Percentiles rank a stretch among this genome's conserved stretches.
Conservation (phyloP, 2,888 invertebrate species). For the Bimastos eiseni region DNA sequence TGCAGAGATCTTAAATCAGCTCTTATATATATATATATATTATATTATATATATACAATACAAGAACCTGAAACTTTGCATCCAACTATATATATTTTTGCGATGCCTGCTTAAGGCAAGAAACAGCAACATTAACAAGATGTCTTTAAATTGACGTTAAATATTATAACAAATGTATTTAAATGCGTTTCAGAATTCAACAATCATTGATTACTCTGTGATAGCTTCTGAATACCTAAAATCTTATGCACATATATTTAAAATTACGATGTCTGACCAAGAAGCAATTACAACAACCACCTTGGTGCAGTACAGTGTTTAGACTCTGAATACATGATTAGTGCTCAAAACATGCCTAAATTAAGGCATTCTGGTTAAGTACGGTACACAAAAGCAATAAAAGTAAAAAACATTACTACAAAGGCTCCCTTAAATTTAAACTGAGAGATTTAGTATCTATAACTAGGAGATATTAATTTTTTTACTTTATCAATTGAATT, state of each 20-base stretch:
- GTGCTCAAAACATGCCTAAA: not conserved
- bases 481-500: not conserved
- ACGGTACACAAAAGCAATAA: not conserved
- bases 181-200: not conserved
- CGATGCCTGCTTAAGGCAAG: not conserved
- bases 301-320: not conserved
- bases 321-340: not conserved
- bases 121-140: not conserved
- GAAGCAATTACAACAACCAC: not conserved
- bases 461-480: not conserved
- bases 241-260: too few relatives aligned
- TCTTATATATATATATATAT: not conserved
- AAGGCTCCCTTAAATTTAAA: not conserved
- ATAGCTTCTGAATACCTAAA: not conserved
- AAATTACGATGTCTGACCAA: too few relatives aligned
- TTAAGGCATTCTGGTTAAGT: not conserved
- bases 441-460: not conserved
- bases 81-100: not conserved
- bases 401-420: not conserved
- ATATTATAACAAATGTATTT: not conserved
- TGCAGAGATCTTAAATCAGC: not conserved
- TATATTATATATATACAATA: too few relatives aligned
- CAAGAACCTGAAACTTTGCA: not conserved
- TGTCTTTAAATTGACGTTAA: not conserved
- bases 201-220: not conserved